Conservation (phyloP, 2,797 vertebrate species). For the Euthynnus affinis region DNA sequence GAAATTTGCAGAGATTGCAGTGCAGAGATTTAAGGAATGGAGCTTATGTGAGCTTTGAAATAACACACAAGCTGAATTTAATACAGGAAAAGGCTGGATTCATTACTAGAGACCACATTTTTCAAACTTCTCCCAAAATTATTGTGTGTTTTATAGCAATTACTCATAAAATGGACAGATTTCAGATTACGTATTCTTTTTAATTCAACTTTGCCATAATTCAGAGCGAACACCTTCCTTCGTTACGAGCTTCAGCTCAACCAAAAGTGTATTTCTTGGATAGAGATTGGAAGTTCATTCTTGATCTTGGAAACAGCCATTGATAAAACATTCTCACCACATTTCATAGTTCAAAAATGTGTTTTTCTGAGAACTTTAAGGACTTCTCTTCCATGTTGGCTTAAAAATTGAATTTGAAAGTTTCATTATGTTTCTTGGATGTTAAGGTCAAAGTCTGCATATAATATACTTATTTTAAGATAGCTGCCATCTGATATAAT, state of each 20-base stretch:
- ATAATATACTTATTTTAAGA: too few relatives aligned
- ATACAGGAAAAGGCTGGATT: background rate
- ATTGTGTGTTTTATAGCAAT: background rate
- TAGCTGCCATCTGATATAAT: background rate
- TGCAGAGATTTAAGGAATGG: background rate
- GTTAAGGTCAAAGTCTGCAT: too few relatives aligned
- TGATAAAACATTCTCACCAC: background rate
- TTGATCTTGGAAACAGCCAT: background rate
- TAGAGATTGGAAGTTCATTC: background rate
- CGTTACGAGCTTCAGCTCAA: background rate
- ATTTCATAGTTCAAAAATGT: background rate
- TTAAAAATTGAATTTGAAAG: background rate
- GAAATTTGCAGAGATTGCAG: slow-evolving; percentile 23
- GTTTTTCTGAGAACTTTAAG: too few relatives aligned
- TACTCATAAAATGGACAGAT: background rate
- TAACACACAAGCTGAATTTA: background rate
- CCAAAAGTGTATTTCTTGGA: slow-evolving; percentile 3
- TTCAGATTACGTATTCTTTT: background rate
- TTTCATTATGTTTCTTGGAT: background rate
- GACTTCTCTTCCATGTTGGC: background rate
- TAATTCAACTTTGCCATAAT: background rate
- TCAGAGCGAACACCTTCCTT: background rate
- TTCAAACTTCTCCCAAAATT: background rate
- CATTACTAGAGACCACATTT: background rate
- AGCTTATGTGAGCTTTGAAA: background rate